Conservation (phyloP, 2,113 vertebrate species). For the Rynchops niger region DNA sequence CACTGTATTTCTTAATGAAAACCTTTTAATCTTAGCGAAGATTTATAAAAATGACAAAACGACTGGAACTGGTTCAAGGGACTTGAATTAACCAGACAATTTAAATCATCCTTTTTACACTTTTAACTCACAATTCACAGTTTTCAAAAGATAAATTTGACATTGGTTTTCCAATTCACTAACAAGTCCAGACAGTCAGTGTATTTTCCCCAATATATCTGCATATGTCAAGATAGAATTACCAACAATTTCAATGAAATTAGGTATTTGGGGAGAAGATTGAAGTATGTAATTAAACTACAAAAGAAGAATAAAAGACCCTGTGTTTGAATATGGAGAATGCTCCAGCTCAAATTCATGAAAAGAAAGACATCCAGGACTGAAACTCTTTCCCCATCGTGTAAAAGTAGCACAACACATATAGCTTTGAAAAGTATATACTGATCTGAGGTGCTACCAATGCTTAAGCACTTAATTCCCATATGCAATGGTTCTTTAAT, state of each 20-base stretch:
- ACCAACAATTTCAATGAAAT: constrained; percentile 14
- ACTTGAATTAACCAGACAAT: constrained; percentile 14
- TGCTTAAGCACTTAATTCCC: background rate
- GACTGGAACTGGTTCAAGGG: constrained; percentile 36
- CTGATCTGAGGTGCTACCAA: background rate
- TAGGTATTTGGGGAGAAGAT: background rate
- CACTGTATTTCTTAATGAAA: background rate
- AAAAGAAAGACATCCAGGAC: background rate
- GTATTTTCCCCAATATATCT: background rate
- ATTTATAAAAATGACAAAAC: constrained; percentile 12
- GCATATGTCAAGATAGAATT: constrained; percentile 9
- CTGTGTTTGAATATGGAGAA: background rate
- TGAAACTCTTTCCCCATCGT: background rate
- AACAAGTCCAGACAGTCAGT: background rate
- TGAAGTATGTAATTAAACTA: background rate
- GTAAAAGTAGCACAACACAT: background rate
- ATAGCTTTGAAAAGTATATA: background rate
- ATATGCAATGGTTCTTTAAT: background rate
- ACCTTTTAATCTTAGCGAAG: constrained; percentile 5
- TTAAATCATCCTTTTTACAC: constrained; percentile 22
- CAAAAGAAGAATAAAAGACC: constrained; percentile 20
- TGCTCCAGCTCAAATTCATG: background rate
- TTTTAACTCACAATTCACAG: constrained; percentile 5
- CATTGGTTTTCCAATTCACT: constrained; percentile 27
- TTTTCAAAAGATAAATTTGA: constrained; percentile 20